Evolutionary conservation across 2,113 vertebrate species (phyloP), one percentile per base, ranked within the genome.

Genomic region (Muntiacus muntjak): DNA sequence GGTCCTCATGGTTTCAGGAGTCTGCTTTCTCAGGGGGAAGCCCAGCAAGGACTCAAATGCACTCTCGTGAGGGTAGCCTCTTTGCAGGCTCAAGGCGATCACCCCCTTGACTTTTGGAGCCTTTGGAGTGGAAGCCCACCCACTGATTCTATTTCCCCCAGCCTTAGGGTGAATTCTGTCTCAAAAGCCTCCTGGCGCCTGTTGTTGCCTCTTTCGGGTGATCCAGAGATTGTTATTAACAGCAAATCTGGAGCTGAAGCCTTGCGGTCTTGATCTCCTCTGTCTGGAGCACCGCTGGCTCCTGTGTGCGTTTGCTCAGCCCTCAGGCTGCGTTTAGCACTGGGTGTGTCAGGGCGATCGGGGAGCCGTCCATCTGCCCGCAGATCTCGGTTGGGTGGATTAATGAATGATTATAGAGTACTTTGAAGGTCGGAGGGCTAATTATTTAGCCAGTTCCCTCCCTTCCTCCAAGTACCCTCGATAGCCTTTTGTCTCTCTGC

Each of bases 401-500:
- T 97, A 98, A 96, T 98, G 86, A 98, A 97, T 94, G 92, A 97
- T 98, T 94, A 97, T 81, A 95, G 93, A 96, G 83, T 78, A 94
- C 97, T 98, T 97, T 97, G 97, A 98, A 98, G 97, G 97, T 95
- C 89, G 84, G 76, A 92, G 52, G 81, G 88, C 97, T 98, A 98
- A 98, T 98, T 97, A 98, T 98, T 96, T 95, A 96, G 95, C 94
- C 83, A 96, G 96, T 91, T 81, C 64, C 83, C 78, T 97, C 96
- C 96, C 91, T 97, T 74, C 91, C 89, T 78, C 82, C 88, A 85
- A 71, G 60, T 87, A 57, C 88, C 64, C 83, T 89, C 71, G 67
- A 91, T 30, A n/a, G 94, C 78, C 95, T 96, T 98, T 98, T 98
- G 98, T 97, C 86, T 97, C 96, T 92, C 60, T 91, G 60, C 86